Base-by-base conservation (phyloP, 1,140 invertebrate species). In the Riptortus pedestris region DNA sequence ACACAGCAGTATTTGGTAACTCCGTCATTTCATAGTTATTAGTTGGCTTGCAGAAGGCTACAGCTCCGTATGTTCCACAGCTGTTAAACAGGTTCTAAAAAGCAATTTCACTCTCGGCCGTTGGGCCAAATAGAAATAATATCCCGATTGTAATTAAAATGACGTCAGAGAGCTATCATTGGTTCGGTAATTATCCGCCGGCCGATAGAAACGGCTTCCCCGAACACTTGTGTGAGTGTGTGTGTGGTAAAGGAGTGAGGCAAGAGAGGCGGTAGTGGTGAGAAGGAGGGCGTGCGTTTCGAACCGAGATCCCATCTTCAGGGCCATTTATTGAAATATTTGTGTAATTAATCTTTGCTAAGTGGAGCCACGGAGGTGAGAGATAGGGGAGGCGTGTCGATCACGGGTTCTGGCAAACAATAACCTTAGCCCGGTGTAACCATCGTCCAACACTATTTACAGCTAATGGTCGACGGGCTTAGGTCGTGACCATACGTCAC, bases 281-380 rank as follows among this genome's bases (percentile, higher is more conserved):
- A 47, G 45, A 47, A 20, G n/a, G n/a, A 47, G 45, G 22, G 9
- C 33, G 33, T 9, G 33, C 45, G 45, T 47, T 47, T 9, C n/a
- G 45, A 47, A 47, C 18, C 3, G 45, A 47, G 22, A 47, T n/a
- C n/a, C n/a, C n/a, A n/a, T n/a, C n/a, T n/a, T n/a, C n/a, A 22
- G 45, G 45, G 16, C 45, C 45, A 47, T n/a, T 47, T 47, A 47
- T 47, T 47, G 45, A 47, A 47, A 47, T 47, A 47, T 47, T 47
- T 47, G 45, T 47, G 45, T 47, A 20, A 47, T 47, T 47, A 47
- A 47, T 47, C 45, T 20, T 3, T n/a, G n/a, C 7, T 47, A 47
- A 47, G 22, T n/a, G 22, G 45, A n/a, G n/a, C n/a, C n/a, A n/a
- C n/a, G n/a, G n/a, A n/a, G n/a, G n/a, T n/a, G n/a, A n/a, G 45